These are phyloP conservation scores for Synchiropus splendidus DNA, from an alignment of 2,113 vertebrate genomes.

Conservation along the genomic window DNA sequence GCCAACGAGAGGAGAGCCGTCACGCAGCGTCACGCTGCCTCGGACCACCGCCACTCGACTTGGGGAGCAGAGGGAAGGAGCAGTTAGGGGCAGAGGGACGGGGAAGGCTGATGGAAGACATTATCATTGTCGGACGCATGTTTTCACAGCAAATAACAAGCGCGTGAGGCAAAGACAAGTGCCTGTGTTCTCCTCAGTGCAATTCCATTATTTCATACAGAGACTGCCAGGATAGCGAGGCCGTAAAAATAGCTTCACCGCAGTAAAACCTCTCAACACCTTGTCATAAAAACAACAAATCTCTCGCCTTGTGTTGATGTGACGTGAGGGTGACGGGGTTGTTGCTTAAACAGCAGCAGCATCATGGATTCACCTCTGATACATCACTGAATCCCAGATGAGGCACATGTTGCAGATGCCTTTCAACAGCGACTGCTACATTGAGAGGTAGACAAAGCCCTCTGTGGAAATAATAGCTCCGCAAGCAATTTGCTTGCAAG, in stretches of 20 bases:
- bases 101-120: slow-evolving; percentile 31
- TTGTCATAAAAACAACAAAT: slow-evolving; percentile 32
- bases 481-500: slow-evolving; percentile 51
- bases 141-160: slow-evolving; percentile 29
- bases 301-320: slow-evolving; percentile 32
- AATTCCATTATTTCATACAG: slow-evolving; percentile 17
- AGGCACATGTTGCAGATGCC: neutral
- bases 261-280: slow-evolving; percentile 38
- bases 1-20: slow-evolving; percentile 88
- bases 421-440: too few relatives aligned
- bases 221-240: slow-evolving; percentile 30
- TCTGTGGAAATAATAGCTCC: slow-evolving; percentile 18
- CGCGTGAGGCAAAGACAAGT: slow-evolving; percentile 20
- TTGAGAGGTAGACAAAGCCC: neutral
- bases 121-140: slow-evolving; percentile 38
- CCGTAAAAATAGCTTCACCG: slow-evolving; percentile 45
- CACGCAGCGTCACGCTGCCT: slow-evolving; percentile 80
- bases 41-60: slow-evolving; percentile 88
- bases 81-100: slow-evolving; percentile 11
- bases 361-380: neutral
- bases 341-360: slow-evolving; percentile 27
- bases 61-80: slow-evolving; percentile 17
- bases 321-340: slow-evolving; percentile 20
- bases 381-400: neutral
- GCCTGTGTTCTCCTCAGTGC: slow-evolving; percentile 23